Base-by-base conservation (phyloP, 2,113 vertebrate species). In the Anser brachyrhynchus region DNA sequence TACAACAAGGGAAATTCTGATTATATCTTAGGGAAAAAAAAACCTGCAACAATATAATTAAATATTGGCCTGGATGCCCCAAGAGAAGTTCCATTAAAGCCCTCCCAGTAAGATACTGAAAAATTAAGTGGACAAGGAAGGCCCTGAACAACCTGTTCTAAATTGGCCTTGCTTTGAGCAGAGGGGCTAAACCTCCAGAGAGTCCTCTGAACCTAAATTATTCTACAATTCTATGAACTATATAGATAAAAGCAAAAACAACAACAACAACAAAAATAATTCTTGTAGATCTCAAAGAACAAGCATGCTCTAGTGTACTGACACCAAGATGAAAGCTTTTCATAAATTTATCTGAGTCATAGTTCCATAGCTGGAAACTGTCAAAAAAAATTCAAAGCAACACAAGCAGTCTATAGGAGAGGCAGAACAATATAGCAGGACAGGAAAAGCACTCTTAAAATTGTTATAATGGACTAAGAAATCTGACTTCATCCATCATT, bases 301-400 rank as follows among this genome's bases (percentile, higher is more conserved):
- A 71, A 0, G 0, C 11, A 44, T 2, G 15, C 7, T 58, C 15
- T 2, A 18, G 6, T n/a, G 74, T 4, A 13, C 28, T 35, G 71
- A 59, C 3, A 64, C 0, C 2, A 84, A 82, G 33, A 86, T 41
- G 10, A 31, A 91, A 49, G 54, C 31, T 31, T 23, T 6, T 35
- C 23, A 83, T 39, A 57, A 2, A 2, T 18, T 13, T 22, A 76
- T 11, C 25, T 11, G 10, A 76, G 13, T 54, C 39, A 78, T 65
- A 73, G 18, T 3, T 58, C 39, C 21, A 83, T 9, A 85, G 49
- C 5, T 49, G 5, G 0, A 39, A 83, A 77, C 8, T 14, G 19
- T 22, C 4, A 16, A 55, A 84, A 58, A 37, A 41, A 49, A 49
- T 58, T 84, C 61, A 81, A 80, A 91, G 26, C 26, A 77, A 73